These are phyloP conservation scores for Anas platyrhynchos DNA, from an alignment of 2,113 vertebrate genomes.

Conservation along the genomic window DNA sequence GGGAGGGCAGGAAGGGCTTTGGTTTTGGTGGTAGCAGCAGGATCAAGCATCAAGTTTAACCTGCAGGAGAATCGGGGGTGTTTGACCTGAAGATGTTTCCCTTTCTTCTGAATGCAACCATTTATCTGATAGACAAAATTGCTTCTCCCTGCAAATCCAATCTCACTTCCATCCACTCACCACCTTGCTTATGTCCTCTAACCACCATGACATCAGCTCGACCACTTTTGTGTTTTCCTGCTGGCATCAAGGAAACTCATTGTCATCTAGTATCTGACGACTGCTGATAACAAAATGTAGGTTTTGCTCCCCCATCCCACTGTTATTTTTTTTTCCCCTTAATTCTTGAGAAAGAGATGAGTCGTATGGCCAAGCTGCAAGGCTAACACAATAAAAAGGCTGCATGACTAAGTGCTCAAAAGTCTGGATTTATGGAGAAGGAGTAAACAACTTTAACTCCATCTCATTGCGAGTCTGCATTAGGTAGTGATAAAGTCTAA, in stretches of 20 bases:
- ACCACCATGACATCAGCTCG: not conserved
- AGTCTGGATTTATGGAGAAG: not conserved
- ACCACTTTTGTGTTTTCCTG: not conserved
- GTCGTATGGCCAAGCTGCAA: not conserved
- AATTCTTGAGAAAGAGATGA: not conserved
- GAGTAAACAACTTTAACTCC: constrained; percentile 8
- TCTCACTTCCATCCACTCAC: not conserved
- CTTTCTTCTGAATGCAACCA: not conserved
- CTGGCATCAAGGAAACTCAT: not conserved
- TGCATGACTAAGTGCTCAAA: not conserved
- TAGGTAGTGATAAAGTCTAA: constrained; percentile 4
- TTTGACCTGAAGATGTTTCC: not conserved
- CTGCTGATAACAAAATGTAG: not conserved
- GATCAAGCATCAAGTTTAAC: not conserved
- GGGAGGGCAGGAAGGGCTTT: not conserved
- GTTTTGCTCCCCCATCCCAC: not conserved
- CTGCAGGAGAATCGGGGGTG: not conserved
- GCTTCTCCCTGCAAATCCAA: not conserved
- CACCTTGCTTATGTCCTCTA: not conserved
- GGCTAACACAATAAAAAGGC: not conserved
- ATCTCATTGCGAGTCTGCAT: not conserved
- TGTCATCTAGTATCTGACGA: not conserved
- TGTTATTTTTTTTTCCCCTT: not conserved
- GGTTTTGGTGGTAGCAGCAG: not conserved
- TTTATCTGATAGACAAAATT: not conserved